These are phyloP conservation scores for Limenitis camilla DNA, from an alignment of 2,888 invertebrate genomes.

Conservation along the genomic window DNA sequence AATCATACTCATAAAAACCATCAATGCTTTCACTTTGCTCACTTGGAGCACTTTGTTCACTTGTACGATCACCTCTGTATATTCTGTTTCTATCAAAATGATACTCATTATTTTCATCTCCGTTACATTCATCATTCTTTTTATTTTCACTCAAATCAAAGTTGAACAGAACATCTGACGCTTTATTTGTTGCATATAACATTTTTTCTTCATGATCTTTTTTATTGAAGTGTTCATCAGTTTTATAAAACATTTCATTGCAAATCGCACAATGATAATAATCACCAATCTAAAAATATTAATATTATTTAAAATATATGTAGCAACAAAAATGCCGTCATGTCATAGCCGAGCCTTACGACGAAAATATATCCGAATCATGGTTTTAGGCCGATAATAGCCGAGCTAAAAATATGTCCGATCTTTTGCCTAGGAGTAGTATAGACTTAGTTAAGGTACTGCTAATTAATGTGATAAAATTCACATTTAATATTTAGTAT, in stretches of 20 bases:
- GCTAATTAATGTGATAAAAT: too few species aligned
- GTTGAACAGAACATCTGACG: conserved; percentile 20
- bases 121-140: background rate
- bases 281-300: too few species aligned
- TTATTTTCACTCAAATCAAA: conserved; percentile 1
- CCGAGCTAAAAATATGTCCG: too few species aligned
- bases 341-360: too few species aligned
- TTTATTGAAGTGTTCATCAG: conserved; percentile 22
- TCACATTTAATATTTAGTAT: too few species aligned
- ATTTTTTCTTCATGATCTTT: conserved; percentile 28
- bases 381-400: too few species aligned
- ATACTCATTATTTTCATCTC: conserved; percentile 11
- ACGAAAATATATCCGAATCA: too few species aligned
- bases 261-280: conserved; percentile 40
- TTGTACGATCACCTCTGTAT: background rate
- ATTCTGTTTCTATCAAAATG: conserved; percentile 20
- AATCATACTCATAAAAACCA: conserved; percentile 1
- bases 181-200: conserved; percentile 28
- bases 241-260: conserved; percentile 24
- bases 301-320: too few species aligned
- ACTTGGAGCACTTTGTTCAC: background rate
- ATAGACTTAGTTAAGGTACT: too few species aligned
- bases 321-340: too few species aligned
- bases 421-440: too few species aligned
- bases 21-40: conserved; percentile 10